phyloP scores from a whole-genome alignment of 2,113 vertebrate genomes.

The Plectropomus leopardus region DNA sequence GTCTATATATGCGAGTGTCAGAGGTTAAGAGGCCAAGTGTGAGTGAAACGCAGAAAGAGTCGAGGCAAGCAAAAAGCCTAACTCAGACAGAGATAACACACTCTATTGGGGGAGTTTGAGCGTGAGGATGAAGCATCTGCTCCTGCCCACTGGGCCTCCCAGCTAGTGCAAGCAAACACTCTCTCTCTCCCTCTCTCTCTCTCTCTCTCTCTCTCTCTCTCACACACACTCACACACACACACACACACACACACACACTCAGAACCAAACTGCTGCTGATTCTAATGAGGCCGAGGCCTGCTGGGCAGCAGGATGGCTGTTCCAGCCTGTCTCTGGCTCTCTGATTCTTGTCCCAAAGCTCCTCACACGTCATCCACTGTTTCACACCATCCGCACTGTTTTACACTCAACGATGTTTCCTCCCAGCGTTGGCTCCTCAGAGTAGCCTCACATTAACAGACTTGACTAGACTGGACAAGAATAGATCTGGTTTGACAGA shows the following conservation, averaged over 20 bases:
- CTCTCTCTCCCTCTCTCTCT: constrained; percentile 36
- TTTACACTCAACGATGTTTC: constrained; percentile 38
- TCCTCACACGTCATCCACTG: constrained; percentile 60
- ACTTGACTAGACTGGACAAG: not conserved
- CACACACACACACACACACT: constrained; percentile 24
- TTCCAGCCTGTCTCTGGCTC: constrained; percentile 62
- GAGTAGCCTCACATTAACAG: not conserved
- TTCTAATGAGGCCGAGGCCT: constrained; percentile 78
- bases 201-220: constrained; percentile 35
- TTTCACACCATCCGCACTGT: constrained; percentile 57
- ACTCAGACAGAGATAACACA: constrained; percentile 48
- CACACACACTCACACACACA: constrained; percentile 27
- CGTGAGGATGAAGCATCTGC: constrained; percentile 79
- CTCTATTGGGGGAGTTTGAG: constrained; percentile 62
- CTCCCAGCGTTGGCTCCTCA: constrained; percentile 23
- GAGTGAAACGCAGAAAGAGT: constrained; percentile 8
- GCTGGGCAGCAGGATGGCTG: constrained; percentile 67
- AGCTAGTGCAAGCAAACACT: constrained; percentile 68
- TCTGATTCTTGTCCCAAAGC: constrained; percentile 68
- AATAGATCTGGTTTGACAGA: not conserved
- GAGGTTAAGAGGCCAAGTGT: constrained; percentile 41
- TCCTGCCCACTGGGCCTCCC: constrained; percentile 72
- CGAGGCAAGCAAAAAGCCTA: constrained; percentile 32
- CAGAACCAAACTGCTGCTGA: constrained; percentile 67
- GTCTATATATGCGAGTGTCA: constrained; percentile 12